A percentile compares a stretch with the other conserved stretches of the same genome.
phyloP scores from a whole-genome alignment of 2,797 vertebrate species.

The Malurus leucopterus region DNA sequence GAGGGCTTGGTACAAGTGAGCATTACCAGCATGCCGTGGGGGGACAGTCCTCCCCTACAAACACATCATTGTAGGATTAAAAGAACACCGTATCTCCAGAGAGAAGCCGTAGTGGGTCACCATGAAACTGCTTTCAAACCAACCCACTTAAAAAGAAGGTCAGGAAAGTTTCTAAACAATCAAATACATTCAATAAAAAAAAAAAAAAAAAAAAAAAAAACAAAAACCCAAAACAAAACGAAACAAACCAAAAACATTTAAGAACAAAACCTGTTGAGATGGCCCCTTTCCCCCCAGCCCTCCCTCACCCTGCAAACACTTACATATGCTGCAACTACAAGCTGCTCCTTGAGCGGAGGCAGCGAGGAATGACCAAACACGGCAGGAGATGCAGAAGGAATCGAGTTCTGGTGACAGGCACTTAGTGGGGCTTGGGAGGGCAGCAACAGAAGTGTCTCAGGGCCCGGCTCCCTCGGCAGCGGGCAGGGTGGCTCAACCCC shows the following conservation, averaged over 20 bases:
- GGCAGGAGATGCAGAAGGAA: slow-evolving; percentile 64
- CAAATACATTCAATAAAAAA: slow-evolving; percentile 54
- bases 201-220: not conserved
- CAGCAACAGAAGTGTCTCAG: slow-evolving; percentile 11
- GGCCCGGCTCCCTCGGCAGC: not conserved
- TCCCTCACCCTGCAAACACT: slow-evolving; percentile 57
- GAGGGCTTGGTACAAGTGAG: slow-evolving; percentile 61
- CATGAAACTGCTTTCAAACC: not conserved
- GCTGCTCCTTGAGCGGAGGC: not conserved
- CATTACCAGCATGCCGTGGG: slow-evolving; percentile 57
- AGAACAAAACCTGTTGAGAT: slow-evolving; percentile 53
- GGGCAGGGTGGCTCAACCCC: not conserved
- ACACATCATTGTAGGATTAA: slow-evolving; percentile 47
- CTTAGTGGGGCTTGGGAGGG: slow-evolving; percentile 64
- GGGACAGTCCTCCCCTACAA: slow-evolving; percentile 36
- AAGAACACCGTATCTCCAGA: slow-evolving; percentile 44
- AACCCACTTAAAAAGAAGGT: slow-evolving; percentile 46
- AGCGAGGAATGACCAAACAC: slow-evolving; percentile 32
- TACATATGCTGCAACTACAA: slow-evolving; percentile 48
- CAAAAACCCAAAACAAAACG: not conserved
- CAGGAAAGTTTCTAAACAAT: slow-evolving; percentile 46
- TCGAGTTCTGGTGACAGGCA: slow-evolving; percentile 63
- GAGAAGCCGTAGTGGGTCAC: slow-evolving; percentile 14
- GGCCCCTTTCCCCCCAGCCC: slow-evolving; percentile 29
- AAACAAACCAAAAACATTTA: slow-evolving; percentile 8